Base-by-base conservation (phyloP, 2,888 invertebrate genomes). In the Drosophila fungiperda region DNA sequence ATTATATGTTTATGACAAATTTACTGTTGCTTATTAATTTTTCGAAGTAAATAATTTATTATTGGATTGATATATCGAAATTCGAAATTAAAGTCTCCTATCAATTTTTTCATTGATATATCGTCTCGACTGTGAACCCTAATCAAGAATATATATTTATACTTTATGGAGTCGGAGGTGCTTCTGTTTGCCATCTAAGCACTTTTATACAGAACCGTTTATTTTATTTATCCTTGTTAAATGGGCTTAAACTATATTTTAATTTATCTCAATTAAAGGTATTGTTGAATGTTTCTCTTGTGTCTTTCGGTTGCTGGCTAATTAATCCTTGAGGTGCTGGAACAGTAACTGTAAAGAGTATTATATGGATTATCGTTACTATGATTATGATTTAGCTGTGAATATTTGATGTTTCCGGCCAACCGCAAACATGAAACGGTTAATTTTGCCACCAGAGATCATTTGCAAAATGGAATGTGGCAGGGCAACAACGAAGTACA, bases 401-500 rank as follows among this genome's bases (percentile, higher is more conserved):
- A 50, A 48, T 71, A 42, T 59, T 62, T 68, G 62, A 58, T 66
- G 52, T 60, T 63, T 66, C 61, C 45, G 40, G 23, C 32, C 23
- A n/a, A 42, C 59, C 53, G 60, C 60, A 61, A 48, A 33, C 52
- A 33, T 23, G 26, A 68, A 60, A 70, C 57, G 40, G 40, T 42
- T 49, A 57, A 68, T 68, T 68, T 59, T 26, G 17, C 36, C 33
- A 12, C 49, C 33, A 38, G 57, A 26, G 11, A 17, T 36, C 54
- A 33, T 26, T 53, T 29, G 29, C 49, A 40, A 33, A 23, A 7
- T 20, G 35, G 35, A 40, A 65, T 52, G 26, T 20, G 29, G n/a
- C 36, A 40, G 36, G 45, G 38, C 35, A 55, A 57, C 54, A 54
- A 70, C 61, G 79, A 77, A 73, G 81, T 68, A 70, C 72, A 82